Conservation (phyloP, 2,797 vertebrate genomes). For the Liparis tanakae region DNA sequence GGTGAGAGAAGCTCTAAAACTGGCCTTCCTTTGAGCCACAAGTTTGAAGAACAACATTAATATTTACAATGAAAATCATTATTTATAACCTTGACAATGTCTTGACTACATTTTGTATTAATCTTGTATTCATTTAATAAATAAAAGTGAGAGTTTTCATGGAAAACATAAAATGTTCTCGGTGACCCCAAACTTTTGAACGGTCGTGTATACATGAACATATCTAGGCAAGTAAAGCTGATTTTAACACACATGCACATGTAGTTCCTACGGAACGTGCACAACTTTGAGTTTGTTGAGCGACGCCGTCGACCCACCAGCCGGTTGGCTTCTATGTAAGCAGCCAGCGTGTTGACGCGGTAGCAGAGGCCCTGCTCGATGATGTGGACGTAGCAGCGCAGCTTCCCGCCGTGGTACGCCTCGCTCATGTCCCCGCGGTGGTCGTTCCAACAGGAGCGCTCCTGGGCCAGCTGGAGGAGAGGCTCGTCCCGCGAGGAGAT, state of each 20-base stretch:
- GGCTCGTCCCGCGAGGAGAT: constrained; percentile 82
- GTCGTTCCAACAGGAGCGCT: constrained; percentile 94
- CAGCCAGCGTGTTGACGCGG: constrained; percentile 92
- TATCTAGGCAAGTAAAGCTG: neutral
- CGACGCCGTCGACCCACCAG: constrained; percentile 84
- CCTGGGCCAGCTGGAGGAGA: constrained; percentile 87
- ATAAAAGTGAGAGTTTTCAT: too few relatives aligned
- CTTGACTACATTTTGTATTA: too few relatives aligned
- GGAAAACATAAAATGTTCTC: too few relatives aligned
- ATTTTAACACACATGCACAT: neutral
- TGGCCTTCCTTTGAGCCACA: too few relatives aligned
- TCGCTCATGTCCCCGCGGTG: constrained; percentile 91
- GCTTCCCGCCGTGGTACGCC: constrained; percentile 88
- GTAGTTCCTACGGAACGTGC: neutral
- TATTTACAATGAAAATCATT: too few relatives aligned
- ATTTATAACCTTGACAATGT: too few relatives aligned
- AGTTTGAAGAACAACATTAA: too few relatives aligned
- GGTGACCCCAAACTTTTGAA: too few relatives aligned
- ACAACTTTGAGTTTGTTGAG: neutral
- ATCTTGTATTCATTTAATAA: too few relatives aligned
- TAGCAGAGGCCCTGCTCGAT: constrained; percentile 94
- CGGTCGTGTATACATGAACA: neutral
- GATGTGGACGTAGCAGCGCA: constrained; percentile 96
- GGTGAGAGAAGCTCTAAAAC: too few relatives aligned
- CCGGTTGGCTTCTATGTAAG: constrained; percentile 95